phyloP scores from a whole-genome alignment of 1,140 invertebrate genomes.

The Listronotus oregonensis region DNA sequence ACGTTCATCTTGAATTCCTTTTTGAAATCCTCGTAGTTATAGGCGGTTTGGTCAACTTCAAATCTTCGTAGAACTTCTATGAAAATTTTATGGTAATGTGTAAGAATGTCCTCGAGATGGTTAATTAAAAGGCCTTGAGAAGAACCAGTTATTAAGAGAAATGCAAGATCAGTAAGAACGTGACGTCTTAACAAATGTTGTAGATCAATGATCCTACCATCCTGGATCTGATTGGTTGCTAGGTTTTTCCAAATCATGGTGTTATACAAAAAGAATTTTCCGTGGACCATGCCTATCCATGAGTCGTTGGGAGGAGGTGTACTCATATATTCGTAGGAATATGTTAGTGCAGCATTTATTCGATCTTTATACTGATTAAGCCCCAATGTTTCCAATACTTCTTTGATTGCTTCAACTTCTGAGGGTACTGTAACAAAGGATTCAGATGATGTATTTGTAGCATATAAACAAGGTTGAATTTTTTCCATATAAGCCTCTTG shows the following conservation, averaged over 20 bases:
- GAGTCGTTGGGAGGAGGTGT: not conserved
- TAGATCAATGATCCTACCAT: slow-evolving; percentile 1
- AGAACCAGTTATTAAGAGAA: not conserved
- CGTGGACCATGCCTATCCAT: slow-evolving; percentile 2
- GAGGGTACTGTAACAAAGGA: too few relatives aligned
- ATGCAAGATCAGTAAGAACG: not conserved
- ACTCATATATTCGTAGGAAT: not conserved
- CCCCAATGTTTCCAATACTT: not conserved
- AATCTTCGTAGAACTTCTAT: not conserved
- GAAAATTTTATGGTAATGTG: not conserved
- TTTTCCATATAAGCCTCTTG: too few relatives aligned
- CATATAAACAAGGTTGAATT: too few relatives aligned
- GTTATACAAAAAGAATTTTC: slow-evolving; percentile 1
- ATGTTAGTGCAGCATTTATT: not conserved
- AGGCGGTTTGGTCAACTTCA: not conserved
- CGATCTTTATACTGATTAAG: not conserved
- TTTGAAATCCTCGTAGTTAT: too few relatives aligned
- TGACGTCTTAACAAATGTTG: slow-evolving; percentile 2
- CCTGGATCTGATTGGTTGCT: not conserved
- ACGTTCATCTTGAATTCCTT: too few relatives aligned
- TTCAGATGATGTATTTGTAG: too few relatives aligned
- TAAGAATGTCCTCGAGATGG: not conserved
- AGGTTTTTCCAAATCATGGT: not conserved
- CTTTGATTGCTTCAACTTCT: too few relatives aligned
- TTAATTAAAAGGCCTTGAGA: not conserved